A percentile compares a stretch with the other conserved stretches of the same genome.
Evolutionary conservation across 2,113 vertebrate species (phyloP).

Genomic region (Podarcis raffonei): DNA sequence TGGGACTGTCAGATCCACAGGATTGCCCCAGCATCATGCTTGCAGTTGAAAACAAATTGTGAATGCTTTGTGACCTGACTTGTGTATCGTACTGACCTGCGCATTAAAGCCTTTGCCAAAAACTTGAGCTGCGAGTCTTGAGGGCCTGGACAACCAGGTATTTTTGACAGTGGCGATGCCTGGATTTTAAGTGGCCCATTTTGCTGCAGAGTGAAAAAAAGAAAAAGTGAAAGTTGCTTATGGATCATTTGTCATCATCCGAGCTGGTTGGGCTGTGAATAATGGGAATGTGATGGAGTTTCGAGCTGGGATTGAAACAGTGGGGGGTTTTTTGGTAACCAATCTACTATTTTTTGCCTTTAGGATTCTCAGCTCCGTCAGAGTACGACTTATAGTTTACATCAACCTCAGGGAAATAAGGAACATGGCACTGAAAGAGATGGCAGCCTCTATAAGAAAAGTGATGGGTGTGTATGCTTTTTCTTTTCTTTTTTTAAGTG

Average conservation of each 20-base stretch:
- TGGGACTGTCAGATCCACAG: neutral
- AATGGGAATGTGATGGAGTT: conserved; percentile 16
- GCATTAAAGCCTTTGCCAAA: no score
- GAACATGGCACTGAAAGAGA: conserved; percentile 94
- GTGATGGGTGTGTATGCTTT: conserved; percentile 85
- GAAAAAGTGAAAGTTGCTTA: neutral
- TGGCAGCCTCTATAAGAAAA: conserved; percentile 95
- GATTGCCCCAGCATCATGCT: neutral
- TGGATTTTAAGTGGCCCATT: neutral
- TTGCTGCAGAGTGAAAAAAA: neutral
- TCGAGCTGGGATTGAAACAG: neutral
- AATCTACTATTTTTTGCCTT: neutral
- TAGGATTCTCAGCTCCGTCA: conserved; percentile 94
- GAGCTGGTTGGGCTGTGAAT: conserved; percentile 16
- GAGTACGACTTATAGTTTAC: conserved; percentile 93
- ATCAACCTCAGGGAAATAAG: conserved; percentile 98
- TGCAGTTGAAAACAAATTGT: neutral
- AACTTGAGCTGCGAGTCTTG: no score
- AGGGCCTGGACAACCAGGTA: no score
- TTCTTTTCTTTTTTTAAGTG: no score
- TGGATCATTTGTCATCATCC: neutral
- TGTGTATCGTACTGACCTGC: no score
- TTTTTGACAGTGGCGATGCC: neutral
- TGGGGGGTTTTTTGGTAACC: neutral
- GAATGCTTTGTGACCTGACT: no score